A percentile compares a stretch with the other conserved stretches of the same genome.
phyloP scores from a whole-genome alignment of 2,888 invertebrate species.

The Reticulitermes lucifugus region DNA sequence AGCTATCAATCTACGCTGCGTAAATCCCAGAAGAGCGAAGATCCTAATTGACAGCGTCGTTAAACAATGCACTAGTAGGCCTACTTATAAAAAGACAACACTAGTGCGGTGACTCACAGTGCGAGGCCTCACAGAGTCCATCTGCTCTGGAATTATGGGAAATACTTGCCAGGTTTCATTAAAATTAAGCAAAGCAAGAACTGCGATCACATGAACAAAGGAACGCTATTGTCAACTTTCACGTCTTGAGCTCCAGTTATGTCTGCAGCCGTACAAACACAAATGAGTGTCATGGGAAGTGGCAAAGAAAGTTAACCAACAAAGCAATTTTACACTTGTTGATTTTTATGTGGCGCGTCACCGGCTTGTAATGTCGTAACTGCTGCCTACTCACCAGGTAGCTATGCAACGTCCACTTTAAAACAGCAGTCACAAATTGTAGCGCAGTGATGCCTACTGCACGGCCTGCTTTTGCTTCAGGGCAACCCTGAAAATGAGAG shows the following conservation, averaged over 20 bases:
- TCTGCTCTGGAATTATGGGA: not conserved
- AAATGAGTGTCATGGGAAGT: conserved; percentile 12
- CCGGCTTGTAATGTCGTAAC: not conserved
- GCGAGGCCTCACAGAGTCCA: no score
- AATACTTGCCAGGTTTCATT: not conserved
- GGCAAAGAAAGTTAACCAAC: not conserved
- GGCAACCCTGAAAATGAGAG: no score
- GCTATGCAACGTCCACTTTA: no score
- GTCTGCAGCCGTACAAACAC: not conserved
- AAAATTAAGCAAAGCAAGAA: not conserved
- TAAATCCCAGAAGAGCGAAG: no score
- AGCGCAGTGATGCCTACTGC: no score
- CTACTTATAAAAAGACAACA: no score
- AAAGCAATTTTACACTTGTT: conserved; percentile 40
- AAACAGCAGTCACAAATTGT: no score
- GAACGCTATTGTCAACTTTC: not conserved
- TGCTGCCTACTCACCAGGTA: not conserved
- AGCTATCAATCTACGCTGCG: no score
- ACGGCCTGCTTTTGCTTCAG: no score
- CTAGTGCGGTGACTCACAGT: no score
- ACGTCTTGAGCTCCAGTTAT: not conserved
- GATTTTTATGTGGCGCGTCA: conserved; percentile 35
- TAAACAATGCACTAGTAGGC: no score
- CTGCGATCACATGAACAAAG: not conserved
- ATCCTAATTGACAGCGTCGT: no score